These are phyloP conservation scores for Amiota minor DNA, from an alignment of 2,888 invertebrate species.

Conservation along the genomic window DNA sequence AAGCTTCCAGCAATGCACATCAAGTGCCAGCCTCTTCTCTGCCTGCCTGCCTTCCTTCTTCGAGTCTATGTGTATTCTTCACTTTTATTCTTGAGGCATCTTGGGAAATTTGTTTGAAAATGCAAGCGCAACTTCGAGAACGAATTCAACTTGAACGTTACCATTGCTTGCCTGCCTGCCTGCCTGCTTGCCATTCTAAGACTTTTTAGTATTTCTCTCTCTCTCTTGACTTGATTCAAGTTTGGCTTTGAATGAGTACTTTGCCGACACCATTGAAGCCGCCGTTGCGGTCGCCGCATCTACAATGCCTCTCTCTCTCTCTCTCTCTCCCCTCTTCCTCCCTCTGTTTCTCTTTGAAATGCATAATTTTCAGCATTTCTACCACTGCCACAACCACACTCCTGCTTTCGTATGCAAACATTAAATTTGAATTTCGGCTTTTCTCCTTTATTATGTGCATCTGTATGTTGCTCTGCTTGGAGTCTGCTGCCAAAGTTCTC, in stretches of 20 bases:
- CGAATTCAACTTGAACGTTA: not conserved
- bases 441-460: not conserved
- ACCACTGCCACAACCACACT: no score
- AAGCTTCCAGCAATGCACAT: not conserved
- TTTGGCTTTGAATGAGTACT: constrained; percentile 20
- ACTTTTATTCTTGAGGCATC: not conserved
- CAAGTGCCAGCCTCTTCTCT: constrained; percentile 5
- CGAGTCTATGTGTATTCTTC: not conserved
- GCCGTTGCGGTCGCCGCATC: constrained; percentile 13
- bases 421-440: constrained; percentile 28
- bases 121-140: constrained; percentile 2
- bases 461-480: no score
- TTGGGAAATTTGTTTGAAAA: constrained; percentile 18
- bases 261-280: not conserved
- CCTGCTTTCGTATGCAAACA: constrained; percentile 31
- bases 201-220: no score
- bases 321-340: no score
- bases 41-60: not conserved
- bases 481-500: no score
- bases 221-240: constrained; percentile 34
- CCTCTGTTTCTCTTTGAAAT: not conserved
- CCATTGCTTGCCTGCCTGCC: no score
- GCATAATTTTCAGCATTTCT: constrained; percentile 4
- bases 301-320: not conserved
- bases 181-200: no score